Evolutionary conservation across 2,888 invertebrate genomes (phyloP).

Genomic region (Dinocampus coccinellae): DNA sequence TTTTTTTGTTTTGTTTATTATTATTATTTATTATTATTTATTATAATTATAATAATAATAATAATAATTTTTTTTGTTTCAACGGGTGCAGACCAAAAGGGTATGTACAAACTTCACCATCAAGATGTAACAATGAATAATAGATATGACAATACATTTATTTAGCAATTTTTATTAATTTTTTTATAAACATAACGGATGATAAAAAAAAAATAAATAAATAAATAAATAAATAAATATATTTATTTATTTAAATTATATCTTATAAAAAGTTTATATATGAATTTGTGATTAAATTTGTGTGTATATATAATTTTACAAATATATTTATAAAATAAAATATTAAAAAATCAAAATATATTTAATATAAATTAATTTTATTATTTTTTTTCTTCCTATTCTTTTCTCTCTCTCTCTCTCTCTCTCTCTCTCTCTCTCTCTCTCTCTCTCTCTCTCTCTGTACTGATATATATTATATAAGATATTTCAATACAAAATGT

Average conservation of each 20-base stretch:
- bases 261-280: no score
- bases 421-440: no score
- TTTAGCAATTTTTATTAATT: conserved; percentile 5
- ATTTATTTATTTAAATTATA: no score
- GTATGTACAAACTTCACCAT: conserved; percentile 1
- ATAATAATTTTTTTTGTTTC: neutral
- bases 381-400: no score
- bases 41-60: no score
- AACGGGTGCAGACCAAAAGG: neutral
- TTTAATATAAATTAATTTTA: neutral
- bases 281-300: neutral
- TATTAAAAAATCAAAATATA: neutral
- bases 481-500: no score
- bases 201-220: neutral
- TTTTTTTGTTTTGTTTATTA: conserved; percentile 12
- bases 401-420: no score
- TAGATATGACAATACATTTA: conserved; percentile 16
- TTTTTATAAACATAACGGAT: neutral
- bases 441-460: no score
- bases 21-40: neutral
- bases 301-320: neutral
- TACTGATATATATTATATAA: no score
- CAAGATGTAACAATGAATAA: neutral
- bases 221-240: no score
- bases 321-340: neutral